Base-by-base conservation (phyloP, 2,888 invertebrate genomes). In the Drosophila planitibia region DNA sequence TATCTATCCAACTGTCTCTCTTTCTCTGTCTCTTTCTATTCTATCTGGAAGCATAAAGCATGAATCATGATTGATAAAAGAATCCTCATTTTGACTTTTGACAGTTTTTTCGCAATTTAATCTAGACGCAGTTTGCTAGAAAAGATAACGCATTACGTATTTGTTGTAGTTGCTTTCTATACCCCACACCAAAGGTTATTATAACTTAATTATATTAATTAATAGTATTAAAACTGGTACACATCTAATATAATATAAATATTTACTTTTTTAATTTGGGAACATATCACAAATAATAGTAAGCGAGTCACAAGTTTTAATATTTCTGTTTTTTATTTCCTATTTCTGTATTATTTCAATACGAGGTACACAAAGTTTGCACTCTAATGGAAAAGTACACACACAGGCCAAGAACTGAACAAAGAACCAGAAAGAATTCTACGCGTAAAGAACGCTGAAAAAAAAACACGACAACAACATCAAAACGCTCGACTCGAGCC, bases 341-440 rank as follows among this genome's bases (percentile, higher is more conserved):
- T 4, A 32, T n/a, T 28, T 14, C 37, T 33, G 39, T 67, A 55
- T 37, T 54, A 54, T 51, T 33, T 55, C n/a, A 51, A 57, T 28
- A 35, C 28, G 44, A 51, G 41, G n/a, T 49, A 28, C 65, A 22
- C 47, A 47, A 14, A 51, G 51, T 59, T 63, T 59, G 74, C 64
- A 68, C 44, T 61, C 47, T 70, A 68, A 70, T 74, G 74, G 70
- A 69, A 76, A 80, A 53, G 68, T 69, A 69, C 70, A 61, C 53
- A 70, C 30, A 6, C 30, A 30, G 51, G 12, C 30, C 30, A 35
- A 28, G 6, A 53, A 54, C 22, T 51, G 49, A 64, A 71, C 69
- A 78, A 77, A 81, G 69, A 69, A 67, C 37, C 54, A 33, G 55
- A 76, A 70, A 33, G 52, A 76, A 70, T 41, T 22, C 54, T 60